Evolutionary conservation across 2,113 vertebrate genomes (phyloP).

Genomic region (Tetrao urogallus): DNA sequence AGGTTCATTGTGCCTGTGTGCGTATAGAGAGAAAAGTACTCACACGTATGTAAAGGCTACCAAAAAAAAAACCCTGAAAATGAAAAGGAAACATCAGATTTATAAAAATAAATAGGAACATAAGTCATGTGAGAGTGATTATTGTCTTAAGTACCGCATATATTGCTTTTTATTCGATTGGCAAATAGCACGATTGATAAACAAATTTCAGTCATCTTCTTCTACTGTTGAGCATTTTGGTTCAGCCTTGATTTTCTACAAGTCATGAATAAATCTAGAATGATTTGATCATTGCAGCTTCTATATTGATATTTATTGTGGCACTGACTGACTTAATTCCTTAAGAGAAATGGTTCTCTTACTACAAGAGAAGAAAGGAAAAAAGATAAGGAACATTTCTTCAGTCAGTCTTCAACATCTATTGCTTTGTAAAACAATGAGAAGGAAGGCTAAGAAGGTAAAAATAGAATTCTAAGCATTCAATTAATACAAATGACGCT

Average conservation of each 20-base stretch:
- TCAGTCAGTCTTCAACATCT: neutral
- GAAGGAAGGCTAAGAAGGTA: neutral
- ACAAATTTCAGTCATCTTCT: neutral
- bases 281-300: neutral
- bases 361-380: neutral
- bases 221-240: neutral
- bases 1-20: neutral
- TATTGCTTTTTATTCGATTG: neutral
- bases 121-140: neutral
- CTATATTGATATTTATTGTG: neutral
- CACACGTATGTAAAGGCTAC: fast-evolving
- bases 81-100: neutral
- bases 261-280: neutral
- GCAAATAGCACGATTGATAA: neutral
- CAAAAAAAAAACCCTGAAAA: neutral
- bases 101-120: neutral
- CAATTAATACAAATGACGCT: neutral
- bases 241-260: neutral
- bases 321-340: neutral
- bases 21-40: neutral
- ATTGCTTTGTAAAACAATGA: neutral
- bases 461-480: neutral
- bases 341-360: neutral
- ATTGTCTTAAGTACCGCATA: neutral
- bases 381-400: neutral